These are phyloP conservation scores for Psittacula cyanocephala DNA, from an alignment of 2,113 vertebrate genomes.

Conservation along the genomic window DNA sequence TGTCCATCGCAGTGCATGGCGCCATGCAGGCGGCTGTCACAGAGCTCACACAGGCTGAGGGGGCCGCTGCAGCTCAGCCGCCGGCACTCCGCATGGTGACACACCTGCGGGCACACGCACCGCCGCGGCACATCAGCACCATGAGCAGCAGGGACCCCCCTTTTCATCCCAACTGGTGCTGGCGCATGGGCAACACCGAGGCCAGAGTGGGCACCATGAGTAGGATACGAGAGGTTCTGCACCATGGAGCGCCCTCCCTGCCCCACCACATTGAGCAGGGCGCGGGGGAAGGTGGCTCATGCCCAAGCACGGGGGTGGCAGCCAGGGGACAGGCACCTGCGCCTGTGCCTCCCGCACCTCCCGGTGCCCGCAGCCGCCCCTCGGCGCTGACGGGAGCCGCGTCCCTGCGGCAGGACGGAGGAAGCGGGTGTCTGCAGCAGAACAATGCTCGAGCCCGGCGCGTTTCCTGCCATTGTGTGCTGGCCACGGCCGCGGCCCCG, in stretches of 20 bases:
- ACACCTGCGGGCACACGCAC: conserved; percentile 70
- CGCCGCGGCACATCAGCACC: not conserved
- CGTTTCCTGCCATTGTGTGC: conserved; percentile 66
- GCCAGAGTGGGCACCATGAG: accelerated
- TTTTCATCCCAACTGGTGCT: accelerated
- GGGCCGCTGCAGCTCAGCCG: conserved; percentile 83
- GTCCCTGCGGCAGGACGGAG: conserved; percentile 1
- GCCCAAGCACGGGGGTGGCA: no score
- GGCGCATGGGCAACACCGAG: accelerated
- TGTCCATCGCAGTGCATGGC: conserved; percentile 88
- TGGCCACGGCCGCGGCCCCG: not conserved
- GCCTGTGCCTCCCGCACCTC: not conserved
- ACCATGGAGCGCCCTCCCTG: not conserved
- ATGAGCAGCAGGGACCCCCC: accelerated
- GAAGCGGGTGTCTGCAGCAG: conserved; percentile 43
- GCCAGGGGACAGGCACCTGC: not conserved
- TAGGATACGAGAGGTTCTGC: accelerated
- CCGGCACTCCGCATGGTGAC: conserved; percentile 88
- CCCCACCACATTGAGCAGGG: accelerated
- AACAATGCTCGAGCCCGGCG: conserved; percentile 54
- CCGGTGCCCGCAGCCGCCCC: not conserved
- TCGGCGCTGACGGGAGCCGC: not conserved
- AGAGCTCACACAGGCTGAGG: conserved; percentile 87
- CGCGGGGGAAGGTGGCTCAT: not conserved
- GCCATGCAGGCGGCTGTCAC: conserved; percentile 85